Conservation (phyloP, 2,888 invertebrate species). For the Meiosimyza decipiens region DNA sequence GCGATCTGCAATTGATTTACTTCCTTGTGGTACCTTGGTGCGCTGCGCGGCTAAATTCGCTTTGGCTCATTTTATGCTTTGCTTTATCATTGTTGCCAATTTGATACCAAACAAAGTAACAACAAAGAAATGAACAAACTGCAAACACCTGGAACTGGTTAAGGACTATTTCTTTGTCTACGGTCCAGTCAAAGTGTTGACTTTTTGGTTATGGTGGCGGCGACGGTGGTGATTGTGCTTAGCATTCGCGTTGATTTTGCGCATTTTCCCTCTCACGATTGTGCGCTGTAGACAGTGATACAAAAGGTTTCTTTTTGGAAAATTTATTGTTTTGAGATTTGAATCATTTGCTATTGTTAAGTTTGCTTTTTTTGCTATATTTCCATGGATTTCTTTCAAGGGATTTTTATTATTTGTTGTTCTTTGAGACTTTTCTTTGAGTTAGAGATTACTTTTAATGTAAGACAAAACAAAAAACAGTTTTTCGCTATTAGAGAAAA, state of each 20-base stretch:
- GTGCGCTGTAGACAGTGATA: background rate
- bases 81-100: constrained; percentile 18
- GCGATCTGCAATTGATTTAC: constrained; percentile 35
- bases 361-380: background rate
- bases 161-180: constrained; percentile 14
- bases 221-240: background rate
- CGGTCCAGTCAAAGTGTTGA: background rate
- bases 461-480: no score
- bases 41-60: background rate
- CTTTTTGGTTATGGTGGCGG: background rate
- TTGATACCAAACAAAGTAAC: constrained; percentile 14
- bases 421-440: no score
- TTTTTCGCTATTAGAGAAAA: no score
- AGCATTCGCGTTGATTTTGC: background rate
- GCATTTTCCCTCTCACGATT: constrained; percentile 8
- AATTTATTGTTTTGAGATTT: constrained; percentile 11
- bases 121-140: constrained; percentile 15
- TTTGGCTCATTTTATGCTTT: constrained; percentile 4
- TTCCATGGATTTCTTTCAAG: background rate
- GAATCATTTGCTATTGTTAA: constrained; percentile 10
- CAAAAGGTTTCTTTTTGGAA: constrained; percentile 6
- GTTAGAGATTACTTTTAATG: no score
- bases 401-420: no score
- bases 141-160: constrained; percentile 39
- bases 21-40: constrained; percentile 15